A percentile compares a stretch with the other conserved stretches of the same genome.
Conservation (phyloP, 2,797 vertebrate genomes). For the Alcedo quadribrachys region DNA sequence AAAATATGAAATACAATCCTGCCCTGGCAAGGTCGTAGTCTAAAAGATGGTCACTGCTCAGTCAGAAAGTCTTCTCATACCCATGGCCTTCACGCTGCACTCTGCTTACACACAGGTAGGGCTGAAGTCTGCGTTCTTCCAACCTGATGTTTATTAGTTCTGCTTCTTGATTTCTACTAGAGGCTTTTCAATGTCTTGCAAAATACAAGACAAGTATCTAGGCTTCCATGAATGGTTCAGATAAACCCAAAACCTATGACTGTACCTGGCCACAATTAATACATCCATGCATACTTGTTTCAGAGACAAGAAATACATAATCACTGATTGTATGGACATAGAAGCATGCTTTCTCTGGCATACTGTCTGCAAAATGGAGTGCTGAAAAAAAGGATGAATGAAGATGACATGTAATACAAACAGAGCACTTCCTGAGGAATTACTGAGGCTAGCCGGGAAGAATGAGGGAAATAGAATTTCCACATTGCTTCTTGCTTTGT, state of each 20-base stretch:
- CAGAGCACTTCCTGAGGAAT: not conserved
- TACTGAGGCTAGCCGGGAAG: not conserved
- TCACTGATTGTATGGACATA: not conserved
- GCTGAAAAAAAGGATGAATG: not conserved
- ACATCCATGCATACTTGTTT: accelerated
- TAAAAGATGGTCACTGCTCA: not conserved
- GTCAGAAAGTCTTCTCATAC: not conserved
- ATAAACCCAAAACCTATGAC: not conserved
- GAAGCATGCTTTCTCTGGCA: not conserved
- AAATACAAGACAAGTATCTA: not conserved
- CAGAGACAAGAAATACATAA: not conserved
- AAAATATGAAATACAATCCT: not conserved
- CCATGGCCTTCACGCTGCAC: not conserved
- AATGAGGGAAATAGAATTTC: not conserved
- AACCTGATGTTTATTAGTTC: not conserved
- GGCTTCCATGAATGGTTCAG: not conserved
- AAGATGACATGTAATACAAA: not conserved
- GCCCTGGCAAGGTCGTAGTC: not conserved
- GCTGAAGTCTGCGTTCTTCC: not conserved
- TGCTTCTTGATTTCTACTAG: not conserved
- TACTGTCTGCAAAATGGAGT: not conserved
- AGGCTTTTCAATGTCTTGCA: not conserved
- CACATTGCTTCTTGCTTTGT: not conserved
- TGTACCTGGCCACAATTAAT: not conserved
- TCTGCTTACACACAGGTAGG: not conserved